A percentile compares a stretch with the other conserved stretches of the same genome.
phyloP scores from a whole-genome alignment of 2,888 invertebrate species.

The Plutella xylostella region DNA sequence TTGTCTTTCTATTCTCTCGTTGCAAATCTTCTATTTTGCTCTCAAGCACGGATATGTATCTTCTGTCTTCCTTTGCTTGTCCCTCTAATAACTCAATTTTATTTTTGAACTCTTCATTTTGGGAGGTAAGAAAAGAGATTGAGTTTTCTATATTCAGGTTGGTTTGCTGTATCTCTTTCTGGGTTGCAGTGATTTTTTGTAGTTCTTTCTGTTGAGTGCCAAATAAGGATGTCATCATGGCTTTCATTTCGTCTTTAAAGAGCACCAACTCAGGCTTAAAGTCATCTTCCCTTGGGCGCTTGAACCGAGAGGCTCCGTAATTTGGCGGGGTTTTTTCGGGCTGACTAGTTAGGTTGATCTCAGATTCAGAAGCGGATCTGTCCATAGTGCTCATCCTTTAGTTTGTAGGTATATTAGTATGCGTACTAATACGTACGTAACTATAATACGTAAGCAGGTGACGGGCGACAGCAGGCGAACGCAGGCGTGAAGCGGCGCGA shows the following conservation, averaged over 20 bases:
- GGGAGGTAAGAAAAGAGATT: constrained; percentile 6
- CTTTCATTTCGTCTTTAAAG: constrained; percentile 3
- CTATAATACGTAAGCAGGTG: too few species aligned
- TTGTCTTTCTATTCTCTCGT: constrained; percentile 8
- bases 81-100: constrained; percentile 9
- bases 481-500: too few species aligned
- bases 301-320: background rate
- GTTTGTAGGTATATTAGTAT: too few species aligned
- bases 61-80: constrained; percentile 4
- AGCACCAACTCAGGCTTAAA: background rate
- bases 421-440: too few species aligned
- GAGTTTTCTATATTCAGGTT: constrained; percentile 11
- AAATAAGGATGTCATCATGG: background rate
- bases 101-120: constrained; percentile 13
- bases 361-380: too few species aligned
- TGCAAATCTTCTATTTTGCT: constrained; percentile 11
- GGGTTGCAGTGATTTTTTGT: background rate
- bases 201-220: constrained; percentile 1
- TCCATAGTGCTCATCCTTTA: too few species aligned
- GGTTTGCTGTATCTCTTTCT: background rate
- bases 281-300: background rate
- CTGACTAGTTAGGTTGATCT: too few species aligned
- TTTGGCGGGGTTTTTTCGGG: too few species aligned
- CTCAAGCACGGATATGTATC: constrained; percentile 10
- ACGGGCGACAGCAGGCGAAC: too few species aligned